Conservation (phyloP, 1,140 invertebrate genomes). For the Akabosia matsudoensis region DNA sequence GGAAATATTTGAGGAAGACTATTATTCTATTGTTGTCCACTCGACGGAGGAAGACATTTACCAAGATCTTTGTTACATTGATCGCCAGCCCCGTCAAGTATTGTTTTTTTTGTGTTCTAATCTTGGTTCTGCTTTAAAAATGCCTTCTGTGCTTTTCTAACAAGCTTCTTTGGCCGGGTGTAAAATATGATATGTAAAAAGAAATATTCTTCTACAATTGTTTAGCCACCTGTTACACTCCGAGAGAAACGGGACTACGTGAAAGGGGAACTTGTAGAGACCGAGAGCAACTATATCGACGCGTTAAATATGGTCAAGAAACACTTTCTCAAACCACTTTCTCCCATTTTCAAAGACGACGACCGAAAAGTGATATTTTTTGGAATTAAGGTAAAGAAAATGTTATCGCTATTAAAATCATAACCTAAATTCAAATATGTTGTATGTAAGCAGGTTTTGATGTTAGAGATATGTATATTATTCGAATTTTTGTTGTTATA, state of each 20-base stretch:
- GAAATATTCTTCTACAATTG: too few species aligned
- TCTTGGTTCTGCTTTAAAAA: not conserved
- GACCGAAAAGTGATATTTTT: conserved; percentile 79
- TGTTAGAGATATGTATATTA: not conserved
- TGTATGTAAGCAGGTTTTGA: conserved; percentile 7
- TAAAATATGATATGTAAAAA: conserved; percentile 5
- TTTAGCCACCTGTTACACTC: conserved; percentile 44
- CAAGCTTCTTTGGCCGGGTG: not conserved
- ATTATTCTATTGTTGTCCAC: conserved; percentile 44
- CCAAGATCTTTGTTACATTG: conserved; percentile 71
- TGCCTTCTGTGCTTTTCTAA: conserved; percentile 20
- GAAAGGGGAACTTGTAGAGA: conserved; percentile 91
- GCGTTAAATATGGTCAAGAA: conserved; percentile 82
- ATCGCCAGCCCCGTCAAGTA: conserved; percentile 47
- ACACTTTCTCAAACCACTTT: conserved; percentile 76
- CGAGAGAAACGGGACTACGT: conserved; percentile 89
- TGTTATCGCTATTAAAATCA: not conserved
- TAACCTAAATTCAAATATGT: conserved; percentile 9
- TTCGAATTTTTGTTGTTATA: conserved; percentile 51
- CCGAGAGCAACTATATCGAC: conserved; percentile 94
- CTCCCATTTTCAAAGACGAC: conserved; percentile 65
- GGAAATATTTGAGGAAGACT: conserved; percentile 42
- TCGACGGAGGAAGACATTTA: conserved; percentile 72
- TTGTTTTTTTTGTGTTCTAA: too few species aligned
- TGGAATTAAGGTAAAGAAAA: conserved; percentile 71